Base-by-base conservation (phyloP, 2,888 invertebrate species). In the Dicyrtoma fusca region DNA sequence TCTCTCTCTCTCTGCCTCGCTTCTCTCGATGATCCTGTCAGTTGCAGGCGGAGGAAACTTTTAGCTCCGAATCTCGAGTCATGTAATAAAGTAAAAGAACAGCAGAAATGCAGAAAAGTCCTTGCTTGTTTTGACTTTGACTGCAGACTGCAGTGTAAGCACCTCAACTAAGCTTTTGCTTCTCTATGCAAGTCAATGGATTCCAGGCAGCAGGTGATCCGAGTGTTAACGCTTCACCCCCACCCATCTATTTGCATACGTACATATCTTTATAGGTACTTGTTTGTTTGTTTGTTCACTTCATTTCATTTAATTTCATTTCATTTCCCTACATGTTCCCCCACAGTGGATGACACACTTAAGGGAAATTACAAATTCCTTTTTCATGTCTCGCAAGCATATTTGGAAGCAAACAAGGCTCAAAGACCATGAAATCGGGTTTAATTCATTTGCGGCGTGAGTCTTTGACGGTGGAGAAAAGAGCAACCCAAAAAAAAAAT, bases 181-280 rank as follows among this genome's bases (percentile, higher is more conserved):
- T 45, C n/a, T n/a, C n/a, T n/a, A n/a, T n/a, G n/a, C 5, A 49
- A 17, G 11, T 5, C 19, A 49, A 49, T n/a, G 49, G 11, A n/a
- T 49, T 49, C 11, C 49, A 4, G 3, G 19, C 49, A 49, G 19
- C n/a, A 49, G 49, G 49, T 49, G n/a, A 49, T 49, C n/a, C 49
- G 11, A 49, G 5, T 17, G n/a, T 49, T 49, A n/a, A 11, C 49
- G 3, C n/a, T 17, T 49, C 5, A 49, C n/a, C 49, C 19, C 49
- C n/a, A n/a, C 19, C 49, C 49, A n/a, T 49, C 49, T 49, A 49
- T 19, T 14, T 49, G n/a, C 49, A 49, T 49, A 49, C n/a, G 49
- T 17, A 49, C 49, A 49, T 19, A 49, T 19, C n/a, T n/a, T n/a
- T n/a, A 34, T 34, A 34, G 4, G 34, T 34, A 34, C 8, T 34